Evolutionary conservation across 2,113 vertebrate genomes (phyloP).

Genomic region (Oreochromis aureus): DNA sequence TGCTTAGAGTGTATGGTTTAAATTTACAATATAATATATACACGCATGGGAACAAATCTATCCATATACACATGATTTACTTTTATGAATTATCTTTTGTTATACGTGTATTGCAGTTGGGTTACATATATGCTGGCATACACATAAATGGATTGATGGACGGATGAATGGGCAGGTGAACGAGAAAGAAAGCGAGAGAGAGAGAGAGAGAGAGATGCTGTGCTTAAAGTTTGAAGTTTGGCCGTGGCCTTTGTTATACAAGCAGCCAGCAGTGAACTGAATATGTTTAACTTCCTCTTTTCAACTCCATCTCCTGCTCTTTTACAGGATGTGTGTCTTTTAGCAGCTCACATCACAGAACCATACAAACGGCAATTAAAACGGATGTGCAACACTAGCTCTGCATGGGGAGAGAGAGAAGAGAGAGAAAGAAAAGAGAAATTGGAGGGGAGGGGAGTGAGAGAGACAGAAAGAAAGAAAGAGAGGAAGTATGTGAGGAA

Average conservation of each 20-base stretch:
- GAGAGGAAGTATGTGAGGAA: conserved; percentile 54
- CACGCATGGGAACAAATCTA: not conserved
- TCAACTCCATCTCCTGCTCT: conserved; percentile 37
- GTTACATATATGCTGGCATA: not conserved
- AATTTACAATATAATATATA: not conserved
- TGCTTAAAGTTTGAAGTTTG: conserved; percentile 15
- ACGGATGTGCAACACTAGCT: conserved; percentile 61
- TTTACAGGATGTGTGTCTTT: conserved; percentile 55
- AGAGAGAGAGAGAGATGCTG: not conserved
- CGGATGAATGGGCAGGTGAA: not conserved
- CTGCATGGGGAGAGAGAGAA: conserved; percentile 42
- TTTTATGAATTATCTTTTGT: not conserved
- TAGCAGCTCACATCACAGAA: conserved; percentile 67
- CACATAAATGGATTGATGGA: not conserved
- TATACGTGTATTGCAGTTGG: not conserved
- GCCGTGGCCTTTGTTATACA: conserved; percentile 15
- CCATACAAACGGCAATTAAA: conserved; percentile 73
- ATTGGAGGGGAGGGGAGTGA: conserved; percentile 47
- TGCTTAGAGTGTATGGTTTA: not conserved
- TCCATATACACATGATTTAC: not conserved
- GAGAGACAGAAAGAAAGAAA: conserved; percentile 49
- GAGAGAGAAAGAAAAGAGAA: conserved; percentile 44
- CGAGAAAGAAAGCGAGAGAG: too few relatives aligned
- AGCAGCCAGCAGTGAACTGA: conserved; percentile 1
- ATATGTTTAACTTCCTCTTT: conserved; percentile 23